These are phyloP conservation scores for Cyrtodaria siliqua DNA, from an alignment of 2,888 invertebrate species.

Conservation along the genomic window DNA sequence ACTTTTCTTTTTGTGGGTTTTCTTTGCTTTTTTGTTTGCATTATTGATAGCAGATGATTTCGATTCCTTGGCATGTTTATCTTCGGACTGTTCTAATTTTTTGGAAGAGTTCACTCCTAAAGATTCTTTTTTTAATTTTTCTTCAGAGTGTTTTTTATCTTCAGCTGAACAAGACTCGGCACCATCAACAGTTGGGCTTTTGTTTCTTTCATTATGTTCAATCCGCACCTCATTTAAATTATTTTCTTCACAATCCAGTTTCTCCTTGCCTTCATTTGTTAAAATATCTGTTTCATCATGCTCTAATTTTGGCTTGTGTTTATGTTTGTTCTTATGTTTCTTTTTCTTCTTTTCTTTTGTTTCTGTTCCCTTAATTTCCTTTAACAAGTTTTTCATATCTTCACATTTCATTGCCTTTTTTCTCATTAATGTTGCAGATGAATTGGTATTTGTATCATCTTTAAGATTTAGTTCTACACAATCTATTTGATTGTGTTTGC, in stretches of 20 bases:
- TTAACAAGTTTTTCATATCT: constrained; percentile 58
- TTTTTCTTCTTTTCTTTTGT: constrained; percentile 39
- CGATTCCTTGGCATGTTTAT: background rate
- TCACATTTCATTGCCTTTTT: constrained; percentile 53
- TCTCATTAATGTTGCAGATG: constrained; percentile 2
- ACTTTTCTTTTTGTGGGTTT: constrained; percentile 1
- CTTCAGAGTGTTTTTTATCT: background rate
- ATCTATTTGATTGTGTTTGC: too few relatives aligned
- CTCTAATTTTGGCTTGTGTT: constrained; percentile 38
- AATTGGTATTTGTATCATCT: constrained; percentile 1
- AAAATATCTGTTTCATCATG: background rate
- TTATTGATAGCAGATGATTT: background rate
- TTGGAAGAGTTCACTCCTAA: background rate
- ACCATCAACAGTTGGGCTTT: too few relatives aligned
- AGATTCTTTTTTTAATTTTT: background rate
- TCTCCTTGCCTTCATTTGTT: constrained; percentile 16
- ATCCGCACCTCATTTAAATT: background rate
- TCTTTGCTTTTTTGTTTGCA: background rate
- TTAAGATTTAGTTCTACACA: background rate
- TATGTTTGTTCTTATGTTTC: constrained; percentile 46
- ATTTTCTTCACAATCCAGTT: constrained; percentile 8
- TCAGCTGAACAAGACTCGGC: too few relatives aligned
- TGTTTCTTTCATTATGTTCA: too few relatives aligned
- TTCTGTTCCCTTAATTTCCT: constrained; percentile 44
- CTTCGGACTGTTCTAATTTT: background rate